Evolutionary conservation across 2,113 vertebrate species (phyloP).

Genomic region (Zosterops pallidus): DNA sequence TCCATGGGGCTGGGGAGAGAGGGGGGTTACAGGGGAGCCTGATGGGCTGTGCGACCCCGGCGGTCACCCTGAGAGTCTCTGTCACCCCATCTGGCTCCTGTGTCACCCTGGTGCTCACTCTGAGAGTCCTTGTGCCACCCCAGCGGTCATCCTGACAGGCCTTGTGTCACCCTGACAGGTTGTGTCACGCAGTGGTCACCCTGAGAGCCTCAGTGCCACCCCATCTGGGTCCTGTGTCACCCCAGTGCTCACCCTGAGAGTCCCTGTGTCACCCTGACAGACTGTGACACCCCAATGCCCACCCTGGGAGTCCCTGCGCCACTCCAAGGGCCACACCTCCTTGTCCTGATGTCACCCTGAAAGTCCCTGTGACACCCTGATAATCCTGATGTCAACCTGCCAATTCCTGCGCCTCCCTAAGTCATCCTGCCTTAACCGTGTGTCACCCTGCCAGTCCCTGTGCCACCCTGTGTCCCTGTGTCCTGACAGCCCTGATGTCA

Average conservation of each 20-base stretch:
- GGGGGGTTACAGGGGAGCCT: too few species aligned
- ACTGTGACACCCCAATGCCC: neutral
- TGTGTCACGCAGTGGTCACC: too few species aligned
- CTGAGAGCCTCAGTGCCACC: neutral
- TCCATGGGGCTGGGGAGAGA: constrained; percentile 70
- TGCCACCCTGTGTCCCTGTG: too few species aligned
- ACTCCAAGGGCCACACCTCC: too few species aligned
- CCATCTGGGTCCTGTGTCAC: neutral
- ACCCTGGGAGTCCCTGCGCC: too few species aligned
- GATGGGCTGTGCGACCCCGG: neutral
- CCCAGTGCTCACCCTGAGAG: neutral
- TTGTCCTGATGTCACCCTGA: neutral
- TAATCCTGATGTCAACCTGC: neutral
- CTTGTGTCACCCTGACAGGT: too few species aligned
- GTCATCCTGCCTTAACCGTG: too few species aligned
- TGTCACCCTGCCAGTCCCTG: too few species aligned
- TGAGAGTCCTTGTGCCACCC: neutral
- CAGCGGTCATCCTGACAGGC: rapidly evolving
- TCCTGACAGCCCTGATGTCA: too few species aligned
- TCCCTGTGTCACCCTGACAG: neutral
- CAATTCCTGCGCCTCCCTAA: neutral
- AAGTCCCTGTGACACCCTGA: neutral
- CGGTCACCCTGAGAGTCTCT: neutral
- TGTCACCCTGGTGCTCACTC: neutral
- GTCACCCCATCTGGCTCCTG: neutral